phyloP scores from a whole-genome alignment of 2,113 vertebrate species.

The Typhlomys cinereus region DNA sequence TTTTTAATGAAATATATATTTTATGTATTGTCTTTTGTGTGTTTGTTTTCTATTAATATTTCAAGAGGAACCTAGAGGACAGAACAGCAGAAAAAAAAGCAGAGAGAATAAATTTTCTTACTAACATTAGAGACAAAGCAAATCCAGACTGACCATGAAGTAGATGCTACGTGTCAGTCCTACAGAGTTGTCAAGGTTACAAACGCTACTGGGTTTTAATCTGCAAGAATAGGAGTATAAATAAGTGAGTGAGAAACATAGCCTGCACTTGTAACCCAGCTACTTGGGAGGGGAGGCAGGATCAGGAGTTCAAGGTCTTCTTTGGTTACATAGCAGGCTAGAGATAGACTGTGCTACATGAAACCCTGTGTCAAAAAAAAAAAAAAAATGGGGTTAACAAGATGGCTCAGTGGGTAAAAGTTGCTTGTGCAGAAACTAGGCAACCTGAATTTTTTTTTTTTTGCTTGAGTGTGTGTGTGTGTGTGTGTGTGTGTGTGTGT shows the following conservation, averaged over 20 bases:
- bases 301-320: background rate
- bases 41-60: background rate
- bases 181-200: background rate
- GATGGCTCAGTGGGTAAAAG: too few relatives aligned
- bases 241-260: background rate
- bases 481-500: too few relatives aligned
- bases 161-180: background rate
- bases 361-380: background rate
- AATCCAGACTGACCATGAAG: background rate
- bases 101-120: background rate
- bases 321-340: background rate
- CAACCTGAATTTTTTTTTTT: too few relatives aligned
- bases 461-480: too few relatives aligned
- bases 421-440: too few relatives aligned
- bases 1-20: background rate
- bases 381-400: too few relatives aligned
- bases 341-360: background rate
- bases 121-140: background rate
- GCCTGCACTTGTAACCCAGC: background rate
- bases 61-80: background rate
- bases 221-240: background rate
- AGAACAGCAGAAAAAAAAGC: background rate
- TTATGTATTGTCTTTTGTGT: background rate
- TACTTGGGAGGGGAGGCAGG: background rate
- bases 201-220: background rate